Evolutionary conservation across 2,888 invertebrate species (phyloP).

Genomic region (Megalurothrips usitatus): DNA sequence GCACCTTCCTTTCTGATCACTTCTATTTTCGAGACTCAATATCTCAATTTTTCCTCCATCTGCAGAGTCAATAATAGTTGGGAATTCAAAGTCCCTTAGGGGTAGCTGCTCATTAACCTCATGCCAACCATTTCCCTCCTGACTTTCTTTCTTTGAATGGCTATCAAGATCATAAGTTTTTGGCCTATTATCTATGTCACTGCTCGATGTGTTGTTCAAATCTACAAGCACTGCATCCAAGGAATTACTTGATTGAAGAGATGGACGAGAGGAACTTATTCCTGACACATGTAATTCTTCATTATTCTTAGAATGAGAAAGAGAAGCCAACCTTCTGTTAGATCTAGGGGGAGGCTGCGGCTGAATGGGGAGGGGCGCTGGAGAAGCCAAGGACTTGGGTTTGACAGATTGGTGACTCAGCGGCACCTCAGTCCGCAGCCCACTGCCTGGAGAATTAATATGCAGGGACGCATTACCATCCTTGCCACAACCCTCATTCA

Average conservation of each 20-base stretch:
- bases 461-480: background rate
- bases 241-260: background rate
- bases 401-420: background rate
- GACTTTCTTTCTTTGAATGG: background rate
- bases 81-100: background rate
- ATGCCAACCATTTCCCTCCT: background rate
- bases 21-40: background rate
- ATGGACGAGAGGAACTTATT: background rate
- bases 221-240: background rate
- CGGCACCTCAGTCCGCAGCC: background rate
- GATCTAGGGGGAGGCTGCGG: constrained; percentile 4
- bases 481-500: too few species aligned
- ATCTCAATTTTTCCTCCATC: background rate
- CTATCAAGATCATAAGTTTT: background rate
- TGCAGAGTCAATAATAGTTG: background rate
- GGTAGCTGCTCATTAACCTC: background rate
- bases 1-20: background rate
- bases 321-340: background rate
- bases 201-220: background rate
- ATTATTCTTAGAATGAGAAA: background rate
- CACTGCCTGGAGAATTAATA: background rate
- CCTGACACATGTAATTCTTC: background rate
- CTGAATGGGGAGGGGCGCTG: background rate
- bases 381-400: background rate
- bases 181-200: background rate